A percentile compares a stretch with the other conserved stretches of the same genome.
phyloP scores from a whole-genome alignment of 1,140 invertebrate genomes.

The Leptinotarsa undecemlineata region DNA sequence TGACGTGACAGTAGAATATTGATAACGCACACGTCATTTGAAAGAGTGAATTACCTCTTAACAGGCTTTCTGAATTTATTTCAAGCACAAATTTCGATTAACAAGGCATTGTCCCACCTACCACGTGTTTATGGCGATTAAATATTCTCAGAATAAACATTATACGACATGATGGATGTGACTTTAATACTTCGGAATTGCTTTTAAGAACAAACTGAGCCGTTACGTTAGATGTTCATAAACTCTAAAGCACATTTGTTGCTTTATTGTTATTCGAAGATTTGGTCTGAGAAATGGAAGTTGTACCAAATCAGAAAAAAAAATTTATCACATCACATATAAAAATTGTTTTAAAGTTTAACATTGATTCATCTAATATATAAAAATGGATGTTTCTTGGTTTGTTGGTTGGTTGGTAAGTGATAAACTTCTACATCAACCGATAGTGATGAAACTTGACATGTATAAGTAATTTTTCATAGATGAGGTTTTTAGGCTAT shows the following conservation, averaged over 20 bases:
- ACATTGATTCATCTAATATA: no score
- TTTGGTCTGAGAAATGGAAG: no score
- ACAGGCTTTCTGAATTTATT: not conserved
- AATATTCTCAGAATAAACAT: slow-evolving; percentile 1
- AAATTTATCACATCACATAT: no score
- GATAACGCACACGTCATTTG: not conserved
- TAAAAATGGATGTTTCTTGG: no score
- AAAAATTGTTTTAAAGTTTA: no score
- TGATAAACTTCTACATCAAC: no score
- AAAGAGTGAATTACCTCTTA: not conserved
- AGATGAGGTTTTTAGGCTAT: no score
- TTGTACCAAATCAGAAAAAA: no score
- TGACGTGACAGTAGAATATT: not conserved
- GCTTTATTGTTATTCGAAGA: no score
- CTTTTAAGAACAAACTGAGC: not conserved
- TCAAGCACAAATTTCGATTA: slow-evolving; percentile 5
- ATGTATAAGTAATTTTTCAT: no score
- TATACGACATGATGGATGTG: slow-evolving; percentile 5
- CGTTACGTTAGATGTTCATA: not conserved
- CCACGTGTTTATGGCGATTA: not conserved
- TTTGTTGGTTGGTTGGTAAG: no score
- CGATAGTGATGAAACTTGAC: no score
- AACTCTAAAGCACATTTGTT: not conserved
- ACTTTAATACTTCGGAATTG: not conserved
- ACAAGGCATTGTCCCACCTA: slow-evolving; percentile 4